Percentiles rank a stretch among this genome's conserved stretches.
These are phyloP conservation scores for Natrix natrix DNA, from an alignment of 2,797 vertebrate species.

Conservation along the genomic window DNA sequence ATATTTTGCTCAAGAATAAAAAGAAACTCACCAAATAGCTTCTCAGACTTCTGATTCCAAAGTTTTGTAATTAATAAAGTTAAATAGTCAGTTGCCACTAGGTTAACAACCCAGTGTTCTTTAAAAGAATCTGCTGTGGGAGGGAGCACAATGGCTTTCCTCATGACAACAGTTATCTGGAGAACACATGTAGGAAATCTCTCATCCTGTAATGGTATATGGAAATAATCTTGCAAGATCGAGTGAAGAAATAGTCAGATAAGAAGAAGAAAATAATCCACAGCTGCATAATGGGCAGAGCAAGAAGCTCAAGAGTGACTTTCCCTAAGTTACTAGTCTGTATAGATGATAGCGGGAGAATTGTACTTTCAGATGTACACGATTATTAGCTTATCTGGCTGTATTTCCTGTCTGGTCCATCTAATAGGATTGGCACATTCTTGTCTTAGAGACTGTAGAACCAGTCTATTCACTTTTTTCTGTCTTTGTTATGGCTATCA, in stretches of 20 bases:
- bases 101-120: no score
- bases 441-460: neutral
- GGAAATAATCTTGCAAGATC: neutral
- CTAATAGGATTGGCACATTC: no score
- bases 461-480: neutral
- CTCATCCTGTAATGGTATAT: neutral
- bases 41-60: no score
- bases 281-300: neutral
- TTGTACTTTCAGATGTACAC: neutral
- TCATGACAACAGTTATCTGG: neutral
- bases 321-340: neutral
- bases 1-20: no score
- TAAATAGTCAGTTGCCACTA: no score
- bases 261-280: neutral
- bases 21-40: no score
- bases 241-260: neutral
- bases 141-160: no score
- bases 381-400: neutral
- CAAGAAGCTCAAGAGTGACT: neutral
- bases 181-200: neutral
- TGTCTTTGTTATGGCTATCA: neutral
- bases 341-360: neutral
- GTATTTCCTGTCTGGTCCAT: no score
- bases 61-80: no score
- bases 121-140: no score